Percentiles rank a stretch among this genome's conserved stretches.
phyloP scores from a whole-genome alignment of 2,888 invertebrate species.

The Ochlodes sylvanus region DNA sequence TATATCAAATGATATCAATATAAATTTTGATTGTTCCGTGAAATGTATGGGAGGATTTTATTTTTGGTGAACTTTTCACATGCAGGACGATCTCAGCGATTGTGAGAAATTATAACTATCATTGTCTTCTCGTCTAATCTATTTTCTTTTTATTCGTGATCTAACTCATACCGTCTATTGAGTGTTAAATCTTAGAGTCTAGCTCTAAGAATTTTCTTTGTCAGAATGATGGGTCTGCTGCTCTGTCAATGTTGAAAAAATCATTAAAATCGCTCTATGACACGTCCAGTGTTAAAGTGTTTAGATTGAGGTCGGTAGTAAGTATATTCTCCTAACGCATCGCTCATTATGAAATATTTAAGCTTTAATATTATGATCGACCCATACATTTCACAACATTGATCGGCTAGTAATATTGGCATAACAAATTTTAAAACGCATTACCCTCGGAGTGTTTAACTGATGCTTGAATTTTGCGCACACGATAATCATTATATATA shows the following conservation, averaged over 20 bases:
- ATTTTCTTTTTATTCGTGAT: too few relatives aligned
- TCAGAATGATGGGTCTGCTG: too few relatives aligned
- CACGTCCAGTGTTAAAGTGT: too few relatives aligned
- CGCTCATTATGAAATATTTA: constrained; percentile 5
- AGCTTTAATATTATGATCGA: constrained; percentile 16
- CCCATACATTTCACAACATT: constrained; percentile 29
- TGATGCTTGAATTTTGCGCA: constrained; percentile 26
- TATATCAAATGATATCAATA: constrained; percentile 40
- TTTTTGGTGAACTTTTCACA: constrained; percentile 7
- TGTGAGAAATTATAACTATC: not conserved
- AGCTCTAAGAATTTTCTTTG: too few relatives aligned
- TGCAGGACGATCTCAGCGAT: not conserved
- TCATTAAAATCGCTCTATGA: too few relatives aligned
- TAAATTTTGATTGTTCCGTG: constrained; percentile 18
- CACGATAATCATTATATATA: constrained; percentile 20
- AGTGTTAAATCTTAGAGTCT: too few relatives aligned
- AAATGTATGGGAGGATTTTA: constrained; percentile 28
- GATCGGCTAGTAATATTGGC: constrained; percentile 7
- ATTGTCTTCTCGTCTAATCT: too few relatives aligned
- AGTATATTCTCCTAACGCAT: not conserved
- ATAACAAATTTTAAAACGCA: constrained; percentile 20
- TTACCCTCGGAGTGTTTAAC: constrained; percentile 32
- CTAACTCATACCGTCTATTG: too few relatives aligned
- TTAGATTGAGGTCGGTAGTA: too few relatives aligned
- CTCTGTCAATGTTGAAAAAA: too few relatives aligned